phyloP scores from a whole-genome alignment of 2,888 invertebrate species.

The Hirtodrosophila histrioides region DNA sequence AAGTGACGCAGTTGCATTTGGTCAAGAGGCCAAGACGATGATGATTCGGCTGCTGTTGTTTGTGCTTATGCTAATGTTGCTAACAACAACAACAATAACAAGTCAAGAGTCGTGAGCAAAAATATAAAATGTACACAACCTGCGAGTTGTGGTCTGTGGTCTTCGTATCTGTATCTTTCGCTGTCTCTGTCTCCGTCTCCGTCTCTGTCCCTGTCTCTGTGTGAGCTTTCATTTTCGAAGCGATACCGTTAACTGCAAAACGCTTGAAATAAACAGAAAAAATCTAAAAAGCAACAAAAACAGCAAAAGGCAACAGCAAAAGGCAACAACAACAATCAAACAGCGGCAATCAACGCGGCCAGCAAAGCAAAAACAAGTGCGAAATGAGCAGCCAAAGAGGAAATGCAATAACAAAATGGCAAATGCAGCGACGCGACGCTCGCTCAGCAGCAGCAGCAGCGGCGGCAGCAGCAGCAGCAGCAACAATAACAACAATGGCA shows the following conservation, averaged over 20 bases:
- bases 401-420: constrained; percentile 74
- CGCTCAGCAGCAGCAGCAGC: constrained; percentile 17
- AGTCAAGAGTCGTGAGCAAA: constrained; percentile 63
- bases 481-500: constrained; percentile 38
- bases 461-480: constrained; percentile 29
- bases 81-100: constrained; percentile 34
- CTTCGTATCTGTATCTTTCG: constrained; percentile 23
- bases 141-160: constrained; percentile 55
- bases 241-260: constrained; percentile 77
- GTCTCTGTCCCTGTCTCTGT: constrained; percentile 45
- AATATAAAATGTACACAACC: constrained; percentile 65
- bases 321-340: constrained; percentile 52
- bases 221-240: constrained; percentile 83
- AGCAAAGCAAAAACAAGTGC: constrained; percentile 65
- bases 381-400: constrained; percentile 69
- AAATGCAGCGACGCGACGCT: constrained; percentile 56
- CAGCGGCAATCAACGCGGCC: constrained; percentile 48
- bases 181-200: constrained; percentile 28
- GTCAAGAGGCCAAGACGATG: constrained; percentile 48
- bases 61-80: constrained; percentile 66
- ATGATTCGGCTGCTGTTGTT: constrained; percentile 40
- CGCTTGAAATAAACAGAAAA: constrained; percentile 61
- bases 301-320: constrained; percentile 31
- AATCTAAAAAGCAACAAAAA: constrained; percentile 55
- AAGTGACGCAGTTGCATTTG: constrained; percentile 73